A percentile compares a stretch with the other conserved stretches of the same genome.
Conservation (phyloP, 2,113 vertebrate species). For the Phyllostomus discolor region DNA sequence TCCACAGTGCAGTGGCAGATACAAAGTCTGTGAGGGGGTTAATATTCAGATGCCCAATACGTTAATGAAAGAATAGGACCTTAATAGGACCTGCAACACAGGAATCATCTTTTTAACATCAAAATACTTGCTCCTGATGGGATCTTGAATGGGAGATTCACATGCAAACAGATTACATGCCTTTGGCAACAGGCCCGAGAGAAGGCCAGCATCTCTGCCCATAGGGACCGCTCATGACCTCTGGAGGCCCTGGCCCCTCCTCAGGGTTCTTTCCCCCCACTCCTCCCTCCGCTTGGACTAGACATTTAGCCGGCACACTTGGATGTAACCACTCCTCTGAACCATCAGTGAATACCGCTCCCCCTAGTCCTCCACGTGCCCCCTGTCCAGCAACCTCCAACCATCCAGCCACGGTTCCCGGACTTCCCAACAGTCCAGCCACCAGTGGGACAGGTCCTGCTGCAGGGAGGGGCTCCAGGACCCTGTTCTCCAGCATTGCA, state of each 20-base stretch:
- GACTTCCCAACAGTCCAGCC: background rate
- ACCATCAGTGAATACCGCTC: background rate
- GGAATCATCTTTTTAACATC: background rate
- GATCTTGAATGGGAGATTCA: background rate
- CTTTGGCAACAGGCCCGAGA: background rate
- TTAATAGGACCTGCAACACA: rapidly evolving
- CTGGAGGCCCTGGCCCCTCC: background rate
- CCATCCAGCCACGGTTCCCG: background rate
- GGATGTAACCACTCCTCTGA: background rate
- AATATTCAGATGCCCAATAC: background rate
- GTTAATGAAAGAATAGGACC: background rate
- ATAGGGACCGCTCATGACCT: rapidly evolving
- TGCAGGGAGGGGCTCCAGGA: background rate
- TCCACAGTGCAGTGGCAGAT: background rate
- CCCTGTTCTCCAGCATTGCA: background rate
- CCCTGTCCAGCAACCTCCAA: background rate
- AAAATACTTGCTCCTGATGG: background rate
- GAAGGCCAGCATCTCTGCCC: background rate
- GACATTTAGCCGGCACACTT: background rate
- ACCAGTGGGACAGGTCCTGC: background rate
- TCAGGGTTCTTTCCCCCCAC: background rate
- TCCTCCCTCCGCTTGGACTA: background rate
- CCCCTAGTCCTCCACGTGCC: background rate
- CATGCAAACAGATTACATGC: background rate
- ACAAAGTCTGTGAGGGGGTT: background rate